Evolutionary conservation across 2,797 vertebrate species (phyloP).

Genomic region (Acropternis orthonyx): DNA sequence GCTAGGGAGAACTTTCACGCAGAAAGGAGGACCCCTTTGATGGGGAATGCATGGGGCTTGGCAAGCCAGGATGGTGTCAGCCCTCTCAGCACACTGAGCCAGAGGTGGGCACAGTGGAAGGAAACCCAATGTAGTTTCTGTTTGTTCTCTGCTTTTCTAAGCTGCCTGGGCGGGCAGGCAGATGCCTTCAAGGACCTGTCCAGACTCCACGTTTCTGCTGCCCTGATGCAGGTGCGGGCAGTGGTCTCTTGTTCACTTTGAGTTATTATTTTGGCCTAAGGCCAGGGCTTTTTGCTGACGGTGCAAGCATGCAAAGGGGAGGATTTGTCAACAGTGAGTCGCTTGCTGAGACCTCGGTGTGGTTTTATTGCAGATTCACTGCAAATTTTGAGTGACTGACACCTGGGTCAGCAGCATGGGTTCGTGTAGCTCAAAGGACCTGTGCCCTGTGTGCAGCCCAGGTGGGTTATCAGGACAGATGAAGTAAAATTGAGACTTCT

Average conservation of each 20-base stretch:
- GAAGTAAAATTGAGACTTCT: neutral
- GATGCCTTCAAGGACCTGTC: neutral
- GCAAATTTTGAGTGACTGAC: neutral
- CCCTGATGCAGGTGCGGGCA: neutral
- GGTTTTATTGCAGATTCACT: neutral
- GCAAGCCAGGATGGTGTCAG: neutral
- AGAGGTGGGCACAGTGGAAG: fast-evolving
- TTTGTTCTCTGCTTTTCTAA: neutral
- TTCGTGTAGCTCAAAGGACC: neutral
- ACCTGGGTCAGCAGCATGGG: neutral
- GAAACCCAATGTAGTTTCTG: fast-evolving
- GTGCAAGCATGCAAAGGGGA: neutral
- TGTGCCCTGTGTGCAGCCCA: neutral
- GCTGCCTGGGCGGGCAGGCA: neutral
- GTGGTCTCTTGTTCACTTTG: neutral
- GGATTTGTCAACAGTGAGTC: neutral
- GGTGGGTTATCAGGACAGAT: neutral
- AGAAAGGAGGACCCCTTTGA: neutral
- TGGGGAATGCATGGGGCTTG: neutral
- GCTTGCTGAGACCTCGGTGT: neutral
- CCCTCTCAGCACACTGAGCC: neutral
- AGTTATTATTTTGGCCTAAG: neutral
- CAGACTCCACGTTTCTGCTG: fast-evolving
- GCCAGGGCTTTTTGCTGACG: constrained; percentile 8
- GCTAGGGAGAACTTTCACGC: neutral